These are phyloP conservation scores for Itoplectis maculator DNA, from an alignment of 2,888 invertebrate genomes.

Conservation along the genomic window DNA sequence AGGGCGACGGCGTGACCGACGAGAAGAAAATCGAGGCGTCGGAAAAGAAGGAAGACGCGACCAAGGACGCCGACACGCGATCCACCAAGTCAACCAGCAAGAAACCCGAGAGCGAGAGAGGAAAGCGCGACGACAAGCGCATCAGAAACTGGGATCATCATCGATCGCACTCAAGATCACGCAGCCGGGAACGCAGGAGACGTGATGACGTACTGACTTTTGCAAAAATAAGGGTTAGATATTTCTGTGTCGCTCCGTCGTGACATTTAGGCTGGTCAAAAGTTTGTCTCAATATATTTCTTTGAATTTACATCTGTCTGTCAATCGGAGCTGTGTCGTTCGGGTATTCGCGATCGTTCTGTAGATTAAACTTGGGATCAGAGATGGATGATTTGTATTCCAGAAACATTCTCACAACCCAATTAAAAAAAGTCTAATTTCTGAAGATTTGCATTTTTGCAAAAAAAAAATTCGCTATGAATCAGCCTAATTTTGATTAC, in stretches of 20 bases:
- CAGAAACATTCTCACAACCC: neutral
- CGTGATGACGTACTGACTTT: constrained; percentile 90
- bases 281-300: constrained; percentile 20
- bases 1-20: constrained; percentile 76
- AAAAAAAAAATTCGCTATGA: no score
- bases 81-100: constrained; percentile 86
- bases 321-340: constrained; percentile 31
- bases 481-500: no score
- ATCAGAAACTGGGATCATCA: constrained; percentile 82
- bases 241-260: constrained; percentile 66
- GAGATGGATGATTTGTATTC: constrained; percentile 10
- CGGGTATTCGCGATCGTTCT: constrained; percentile 6
- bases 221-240: constrained; percentile 91
- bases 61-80: constrained; percentile 82
- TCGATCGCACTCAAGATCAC: constrained; percentile 79
- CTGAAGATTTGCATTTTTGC: no score
- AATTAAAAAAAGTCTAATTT: neutral
- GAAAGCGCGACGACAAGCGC: constrained; percentile 82
- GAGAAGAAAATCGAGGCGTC: constrained; percentile 85
- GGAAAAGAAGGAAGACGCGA: constrained; percentile 83
- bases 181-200: constrained; percentile 85
- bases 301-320: neutral
- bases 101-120: constrained; percentile 82
- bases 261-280: constrained; percentile 55
- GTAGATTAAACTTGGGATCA: constrained; percentile 1